Percentiles rank a stretch among this genome's conserved stretches.
phyloP scores from a whole-genome alignment of 2,113 vertebrate genomes.

The Antechinus flavipes region DNA sequence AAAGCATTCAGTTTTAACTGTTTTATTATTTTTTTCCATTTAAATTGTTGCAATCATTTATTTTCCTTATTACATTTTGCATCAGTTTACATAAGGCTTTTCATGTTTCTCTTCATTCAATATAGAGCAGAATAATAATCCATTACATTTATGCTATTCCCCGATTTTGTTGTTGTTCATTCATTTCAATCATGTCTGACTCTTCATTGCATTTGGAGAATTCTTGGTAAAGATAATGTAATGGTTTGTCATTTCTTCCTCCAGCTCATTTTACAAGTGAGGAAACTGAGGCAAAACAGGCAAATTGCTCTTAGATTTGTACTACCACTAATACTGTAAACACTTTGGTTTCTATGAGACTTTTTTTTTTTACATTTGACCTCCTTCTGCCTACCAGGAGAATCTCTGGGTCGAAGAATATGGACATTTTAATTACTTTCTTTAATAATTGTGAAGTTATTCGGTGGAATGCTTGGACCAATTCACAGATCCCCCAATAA shows the following conservation, averaged over 20 bases:
- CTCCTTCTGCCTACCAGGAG: not conserved
- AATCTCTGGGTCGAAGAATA: not conserved
- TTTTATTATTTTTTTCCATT: not conserved
- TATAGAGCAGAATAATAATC: not conserved
- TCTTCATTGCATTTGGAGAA: not conserved
- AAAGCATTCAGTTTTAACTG: not conserved
- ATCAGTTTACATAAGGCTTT: not conserved
- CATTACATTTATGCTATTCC: not conserved
- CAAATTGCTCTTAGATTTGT: not conserved
- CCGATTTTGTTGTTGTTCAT: not conserved
- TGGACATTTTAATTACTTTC: not conserved
- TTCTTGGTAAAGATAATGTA: not conserved
- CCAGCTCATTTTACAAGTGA: not conserved
- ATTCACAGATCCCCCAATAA: not conserved
- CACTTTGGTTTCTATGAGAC: not conserved
- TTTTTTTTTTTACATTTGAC: not conserved
- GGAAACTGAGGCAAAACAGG: not conserved
- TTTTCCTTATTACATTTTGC: not conserved
- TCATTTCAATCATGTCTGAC: not conserved
- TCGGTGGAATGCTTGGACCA: not conserved
- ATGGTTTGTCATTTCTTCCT: not conserved
- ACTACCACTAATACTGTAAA: not conserved
- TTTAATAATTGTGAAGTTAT: not conserved
- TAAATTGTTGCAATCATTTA: not conserved
- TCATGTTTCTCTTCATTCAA: not conserved